phyloP scores from a whole-genome alignment of 2,888 invertebrate species.

The Gymnosoma rotundatum region DNA sequence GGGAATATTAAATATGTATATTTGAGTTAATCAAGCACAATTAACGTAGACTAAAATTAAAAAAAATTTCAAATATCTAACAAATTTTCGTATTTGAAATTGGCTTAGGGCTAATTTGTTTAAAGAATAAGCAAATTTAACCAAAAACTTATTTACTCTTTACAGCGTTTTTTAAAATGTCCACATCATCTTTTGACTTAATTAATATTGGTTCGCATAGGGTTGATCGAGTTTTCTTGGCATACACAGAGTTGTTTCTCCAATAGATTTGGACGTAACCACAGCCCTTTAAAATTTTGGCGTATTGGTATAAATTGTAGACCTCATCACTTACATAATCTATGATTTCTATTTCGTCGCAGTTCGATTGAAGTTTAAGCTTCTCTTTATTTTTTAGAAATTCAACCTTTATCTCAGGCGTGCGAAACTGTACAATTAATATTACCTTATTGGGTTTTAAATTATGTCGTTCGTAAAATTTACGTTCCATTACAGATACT shows the following conservation, averaged over 20 bases:
- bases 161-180: constrained; percentile 21
- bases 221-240: constrained; percentile 45
- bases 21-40: too few relatives aligned
- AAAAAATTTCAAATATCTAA: too few relatives aligned
- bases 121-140: too few relatives aligned
- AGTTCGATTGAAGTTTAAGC: constrained; percentile 2
- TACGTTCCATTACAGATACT: constrained; percentile 30
- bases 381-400: constrained; percentile 60
- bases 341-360: constrained; percentile 40
- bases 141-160: neutral
- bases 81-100: too few relatives aligned
- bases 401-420: constrained; percentile 41
- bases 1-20: too few relatives aligned
- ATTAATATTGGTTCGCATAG: constrained; percentile 53
- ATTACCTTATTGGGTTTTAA: constrained; percentile 48
- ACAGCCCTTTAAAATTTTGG: constrained; percentile 51
- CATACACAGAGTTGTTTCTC: constrained; percentile 63
- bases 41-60: too few relatives aligned
- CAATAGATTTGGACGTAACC: constrained; percentile 49
- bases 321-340: constrained; percentile 61
- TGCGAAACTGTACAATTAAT: constrained; percentile 47
- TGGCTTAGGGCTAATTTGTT: too few relatives aligned
- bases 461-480: constrained; percentile 52
- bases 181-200: constrained; percentile 50
- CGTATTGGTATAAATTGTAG: constrained; percentile 61